A percentile compares a stretch with the other conserved stretches of the same genome.
Conservation (phyloP, 1,140 invertebrate genomes). For the Phthorimaea operculella region DNA sequence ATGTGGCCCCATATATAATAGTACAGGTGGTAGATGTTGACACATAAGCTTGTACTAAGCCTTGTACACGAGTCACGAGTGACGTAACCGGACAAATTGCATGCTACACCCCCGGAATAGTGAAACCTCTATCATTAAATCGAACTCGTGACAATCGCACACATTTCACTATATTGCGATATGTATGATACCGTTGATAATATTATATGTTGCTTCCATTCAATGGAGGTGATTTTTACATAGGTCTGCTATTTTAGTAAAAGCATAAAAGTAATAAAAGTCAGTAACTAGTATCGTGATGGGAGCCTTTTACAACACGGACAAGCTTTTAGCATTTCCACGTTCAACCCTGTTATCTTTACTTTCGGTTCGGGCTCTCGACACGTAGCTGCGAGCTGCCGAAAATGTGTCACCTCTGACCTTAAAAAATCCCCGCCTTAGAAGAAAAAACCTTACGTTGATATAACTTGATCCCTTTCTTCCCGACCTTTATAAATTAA, state of each 20-base stretch:
- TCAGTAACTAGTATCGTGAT: too few species aligned
- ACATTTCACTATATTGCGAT: background rate
- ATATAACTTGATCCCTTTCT: background rate
- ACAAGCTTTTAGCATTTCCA: background rate
- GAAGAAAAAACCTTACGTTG: background rate
- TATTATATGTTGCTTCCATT: too few species aligned
- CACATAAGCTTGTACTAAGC: background rate
- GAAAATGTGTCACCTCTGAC: background rate
- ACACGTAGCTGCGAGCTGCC: background rate
- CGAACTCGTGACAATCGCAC: too few species aligned
- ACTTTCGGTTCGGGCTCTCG: background rate
- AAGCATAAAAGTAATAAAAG: too few species aligned
- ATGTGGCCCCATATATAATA: too few species aligned
- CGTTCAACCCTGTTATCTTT: background rate
- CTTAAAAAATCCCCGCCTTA: background rate
- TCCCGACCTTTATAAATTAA: background rate
- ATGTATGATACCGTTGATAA: background rate
- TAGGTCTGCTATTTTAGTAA: too few species aligned
- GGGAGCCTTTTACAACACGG: too few species aligned
- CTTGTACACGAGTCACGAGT: background rate
- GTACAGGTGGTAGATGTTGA: too few species aligned
- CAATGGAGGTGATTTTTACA: too few species aligned
- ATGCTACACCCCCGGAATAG: background rate
- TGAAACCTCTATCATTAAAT: background rate
- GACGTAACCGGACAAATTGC: background rate